Evolutionary conservation across 2,888 invertebrate species (phyloP).

Genomic region (Scaptomyza reducta): DNA sequence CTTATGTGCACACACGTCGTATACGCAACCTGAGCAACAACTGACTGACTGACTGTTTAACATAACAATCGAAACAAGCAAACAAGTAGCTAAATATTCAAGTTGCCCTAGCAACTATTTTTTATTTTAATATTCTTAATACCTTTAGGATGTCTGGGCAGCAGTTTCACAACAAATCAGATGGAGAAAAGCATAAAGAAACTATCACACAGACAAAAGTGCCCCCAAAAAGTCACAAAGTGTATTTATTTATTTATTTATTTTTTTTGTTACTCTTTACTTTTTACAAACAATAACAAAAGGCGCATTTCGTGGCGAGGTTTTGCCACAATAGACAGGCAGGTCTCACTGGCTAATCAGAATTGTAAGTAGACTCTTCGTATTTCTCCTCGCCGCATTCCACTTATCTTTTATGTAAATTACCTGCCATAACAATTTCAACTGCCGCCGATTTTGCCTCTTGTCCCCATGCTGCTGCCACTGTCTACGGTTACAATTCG

Average conservation of each 20-base stretch:
- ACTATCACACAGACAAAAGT: conserved; percentile 32
- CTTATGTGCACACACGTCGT: conserved; percentile 68
- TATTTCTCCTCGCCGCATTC: conserved; percentile 46
- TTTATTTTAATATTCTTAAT: conserved; percentile 65
- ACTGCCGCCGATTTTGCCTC: conserved; percentile 8
- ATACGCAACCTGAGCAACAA: conserved; percentile 76
- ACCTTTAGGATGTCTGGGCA: conserved; percentile 78
- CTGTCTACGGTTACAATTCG: conserved; percentile 67
- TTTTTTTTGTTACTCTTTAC: neutral
- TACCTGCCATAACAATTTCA: conserved; percentile 75
- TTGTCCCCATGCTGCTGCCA: conserved; percentile 5
- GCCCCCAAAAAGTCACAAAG: conserved; percentile 55
- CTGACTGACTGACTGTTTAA: conserved; percentile 34
- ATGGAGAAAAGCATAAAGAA: conserved; percentile 9
- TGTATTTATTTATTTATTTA: conserved; percentile 52
- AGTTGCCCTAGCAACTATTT: conserved; percentile 24
- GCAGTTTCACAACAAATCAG: conserved; percentile 32
- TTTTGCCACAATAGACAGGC: conserved; percentile 71
- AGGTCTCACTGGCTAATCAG: conserved; percentile 67
- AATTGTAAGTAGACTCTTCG: conserved; percentile 69
- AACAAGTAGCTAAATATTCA: conserved; percentile 73
- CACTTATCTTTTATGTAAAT: conserved; percentile 76
- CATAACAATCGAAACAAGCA: conserved; percentile 71
- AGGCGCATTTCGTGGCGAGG: conserved; percentile 64
- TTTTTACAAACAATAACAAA: conserved; percentile 57